Evolutionary conservation across 2,888 invertebrate species (phyloP).

Genomic region (Dasypogon diadema): DNA sequence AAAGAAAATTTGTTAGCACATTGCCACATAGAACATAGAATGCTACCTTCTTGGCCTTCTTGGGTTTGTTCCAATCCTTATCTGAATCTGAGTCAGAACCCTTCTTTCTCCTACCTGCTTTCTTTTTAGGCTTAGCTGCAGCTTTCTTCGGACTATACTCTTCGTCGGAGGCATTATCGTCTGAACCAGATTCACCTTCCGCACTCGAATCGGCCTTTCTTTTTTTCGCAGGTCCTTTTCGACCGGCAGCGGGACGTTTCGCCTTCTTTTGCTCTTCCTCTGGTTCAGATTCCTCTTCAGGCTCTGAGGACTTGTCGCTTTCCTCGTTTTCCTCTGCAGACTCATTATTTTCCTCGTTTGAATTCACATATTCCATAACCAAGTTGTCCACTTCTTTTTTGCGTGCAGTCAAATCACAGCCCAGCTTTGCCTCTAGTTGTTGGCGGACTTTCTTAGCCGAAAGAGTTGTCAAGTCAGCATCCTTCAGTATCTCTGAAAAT

Average conservation of each 20-base stretch:
- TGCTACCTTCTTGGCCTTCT: constrained; percentile 62
- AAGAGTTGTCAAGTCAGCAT: constrained; percentile 85
- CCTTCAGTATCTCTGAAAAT: constrained; percentile 83
- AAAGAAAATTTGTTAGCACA: background rate
- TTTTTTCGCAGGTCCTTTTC: constrained; percentile 63
- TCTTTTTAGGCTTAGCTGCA: constrained; percentile 66
- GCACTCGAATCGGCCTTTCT: constrained; percentile 59
- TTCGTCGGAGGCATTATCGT: constrained; percentile 71
- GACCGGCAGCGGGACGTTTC: constrained; percentile 69
- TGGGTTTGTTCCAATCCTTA: constrained; percentile 77
- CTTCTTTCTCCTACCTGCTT: constrained; percentile 66
- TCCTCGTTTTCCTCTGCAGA: constrained; percentile 53
- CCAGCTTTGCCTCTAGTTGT: constrained; percentile 84
- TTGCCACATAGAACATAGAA: background rate
- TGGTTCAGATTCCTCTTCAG: constrained; percentile 26
- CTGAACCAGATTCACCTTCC: constrained; percentile 67
- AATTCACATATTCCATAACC: constrained; percentile 81
- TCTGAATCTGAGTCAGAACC: constrained; percentile 78
- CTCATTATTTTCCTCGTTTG: constrained; percentile 66
- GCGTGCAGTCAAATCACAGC: constrained; percentile 79
- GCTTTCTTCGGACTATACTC: constrained; percentile 72
- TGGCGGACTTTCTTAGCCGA: constrained; percentile 92
- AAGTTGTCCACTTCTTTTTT: constrained; percentile 90
- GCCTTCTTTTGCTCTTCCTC: constrained; percentile 55
- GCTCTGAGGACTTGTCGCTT: constrained; percentile 64